phyloP scores from a whole-genome alignment of 2,113 vertebrate genomes.

The Chinchilla lanigera region DNA sequence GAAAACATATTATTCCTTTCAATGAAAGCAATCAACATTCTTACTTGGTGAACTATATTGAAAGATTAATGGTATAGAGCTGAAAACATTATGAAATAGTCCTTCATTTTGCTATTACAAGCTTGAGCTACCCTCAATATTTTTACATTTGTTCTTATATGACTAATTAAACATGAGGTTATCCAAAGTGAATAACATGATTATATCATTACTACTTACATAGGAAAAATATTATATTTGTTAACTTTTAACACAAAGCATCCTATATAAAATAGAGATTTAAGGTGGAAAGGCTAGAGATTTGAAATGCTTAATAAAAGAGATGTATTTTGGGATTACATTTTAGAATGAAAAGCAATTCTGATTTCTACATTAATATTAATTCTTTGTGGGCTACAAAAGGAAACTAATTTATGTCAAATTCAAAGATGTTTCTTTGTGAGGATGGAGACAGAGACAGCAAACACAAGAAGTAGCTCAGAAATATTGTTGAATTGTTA shows the following conservation, averaged over 20 bases:
- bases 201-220: not conserved
- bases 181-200: not conserved
- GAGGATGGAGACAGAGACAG: not conserved
- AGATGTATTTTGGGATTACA: not conserved
- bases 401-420: not conserved
- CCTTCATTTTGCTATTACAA: not conserved
- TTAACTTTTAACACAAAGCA: not conserved
- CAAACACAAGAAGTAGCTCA: not conserved
- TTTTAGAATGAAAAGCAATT: not conserved
- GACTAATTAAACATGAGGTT: conserved; percentile 25
- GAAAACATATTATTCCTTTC: not conserved
- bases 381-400: not conserved
- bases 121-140: not conserved
- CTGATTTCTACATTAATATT: not conserved
- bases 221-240: not conserved
- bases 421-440: not conserved
- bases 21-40: not conserved
- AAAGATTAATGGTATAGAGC: not conserved
- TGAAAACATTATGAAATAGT: not conserved
- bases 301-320: not conserved
- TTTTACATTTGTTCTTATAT: not conserved
- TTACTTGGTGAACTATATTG: not conserved
- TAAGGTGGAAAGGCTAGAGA: not conserved
- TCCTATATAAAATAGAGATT: not conserved
- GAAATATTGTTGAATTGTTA: not conserved